Base-by-base conservation (phyloP, 2,888 invertebrate species). In the Pyrocoelia pectoralis region DNA sequence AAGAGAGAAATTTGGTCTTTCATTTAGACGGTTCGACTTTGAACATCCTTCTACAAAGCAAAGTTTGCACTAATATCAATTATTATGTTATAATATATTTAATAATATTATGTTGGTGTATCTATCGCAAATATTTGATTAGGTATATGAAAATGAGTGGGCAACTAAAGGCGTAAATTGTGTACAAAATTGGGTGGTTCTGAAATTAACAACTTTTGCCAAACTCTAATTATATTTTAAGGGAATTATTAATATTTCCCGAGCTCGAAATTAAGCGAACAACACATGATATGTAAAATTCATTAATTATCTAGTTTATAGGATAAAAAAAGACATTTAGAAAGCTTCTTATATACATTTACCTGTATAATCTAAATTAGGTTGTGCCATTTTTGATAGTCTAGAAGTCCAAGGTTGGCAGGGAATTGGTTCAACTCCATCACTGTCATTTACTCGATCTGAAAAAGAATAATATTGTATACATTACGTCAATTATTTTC, bases 351-450 rank as follows among this genome's bases (percentile, higher is more conserved):
- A 38, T 8, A 38, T 38, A 38, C 8, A 28, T 84, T 86, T 84
- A 95, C 95, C 93, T 75, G 89, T 87, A 78, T 90, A 98, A 82
- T 98, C 97, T 67, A 98, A 86, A 83, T 95, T 93, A 0, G 98
- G 97, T 81, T 99, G 98, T 4, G 92, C 91, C 87, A 95, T 91
- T 83, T 94, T 95, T 0, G 97, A 91, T 62, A 92, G 84, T 77
- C 95, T 90, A 67, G 93, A 91, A 40, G 95, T 95, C 95, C 97
- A 98, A 0, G 95, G 90, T 68, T 90, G 89, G 75, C 94, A 92
- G 1, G 88, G 82, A 70, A 94, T 88, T 70, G 90, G 88, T 76
- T 89, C 89, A 29, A 88, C 86, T 41, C 88, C 89, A 76, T 92
- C 91, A 49, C 84, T 83, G 70, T 89, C 88, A 72, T 87, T 86